Percentiles rank a stretch among this genome's conserved stretches.
Evolutionary conservation across 2,888 invertebrate species (phyloP).

Genomic region (Seira sanloemensis): DNA sequence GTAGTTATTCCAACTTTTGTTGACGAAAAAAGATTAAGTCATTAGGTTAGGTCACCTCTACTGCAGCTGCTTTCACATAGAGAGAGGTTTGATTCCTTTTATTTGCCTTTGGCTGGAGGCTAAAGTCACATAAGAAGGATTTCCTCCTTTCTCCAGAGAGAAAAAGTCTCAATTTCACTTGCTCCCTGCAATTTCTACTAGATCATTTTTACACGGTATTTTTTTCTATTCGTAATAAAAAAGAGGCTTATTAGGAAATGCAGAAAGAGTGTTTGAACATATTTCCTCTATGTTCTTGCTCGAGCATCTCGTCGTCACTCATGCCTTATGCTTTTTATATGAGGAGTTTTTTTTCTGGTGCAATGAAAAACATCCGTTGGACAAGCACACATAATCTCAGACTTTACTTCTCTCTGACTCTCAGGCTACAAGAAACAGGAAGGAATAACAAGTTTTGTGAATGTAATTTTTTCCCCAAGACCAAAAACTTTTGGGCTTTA

Average conservation of each 20-base stretch:
- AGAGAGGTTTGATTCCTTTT: not conserved
- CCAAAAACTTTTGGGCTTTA: not conserved
- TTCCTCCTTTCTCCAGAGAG: not conserved
- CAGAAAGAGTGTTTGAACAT: not conserved
- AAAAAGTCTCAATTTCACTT: constrained; percentile 33
- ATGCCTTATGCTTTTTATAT: not conserved
- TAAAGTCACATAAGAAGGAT: not conserved
- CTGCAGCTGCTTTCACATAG: not conserved
- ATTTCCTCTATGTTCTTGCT: not conserved
- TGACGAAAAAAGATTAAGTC: constrained; percentile 32
- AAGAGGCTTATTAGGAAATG: not conserved
- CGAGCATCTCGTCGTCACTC: not conserved
- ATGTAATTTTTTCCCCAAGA: not conserved
- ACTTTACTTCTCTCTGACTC: not conserved
- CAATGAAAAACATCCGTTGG: constrained; percentile 23
- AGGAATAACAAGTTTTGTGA: not conserved
- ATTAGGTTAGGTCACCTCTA: constrained; percentile 50
- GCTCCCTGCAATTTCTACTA: no score
- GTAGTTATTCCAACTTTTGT: constrained; percentile 1
- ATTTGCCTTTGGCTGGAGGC: constrained; percentile 34
- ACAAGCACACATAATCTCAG: not conserved
- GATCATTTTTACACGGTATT: not conserved
- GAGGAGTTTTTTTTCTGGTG: not conserved
- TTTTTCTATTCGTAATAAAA: not conserved
- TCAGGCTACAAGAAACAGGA: not conserved